Base-by-base conservation (phyloP, 2,113 vertebrate species). In the Syrmaticus mikado region DNA sequence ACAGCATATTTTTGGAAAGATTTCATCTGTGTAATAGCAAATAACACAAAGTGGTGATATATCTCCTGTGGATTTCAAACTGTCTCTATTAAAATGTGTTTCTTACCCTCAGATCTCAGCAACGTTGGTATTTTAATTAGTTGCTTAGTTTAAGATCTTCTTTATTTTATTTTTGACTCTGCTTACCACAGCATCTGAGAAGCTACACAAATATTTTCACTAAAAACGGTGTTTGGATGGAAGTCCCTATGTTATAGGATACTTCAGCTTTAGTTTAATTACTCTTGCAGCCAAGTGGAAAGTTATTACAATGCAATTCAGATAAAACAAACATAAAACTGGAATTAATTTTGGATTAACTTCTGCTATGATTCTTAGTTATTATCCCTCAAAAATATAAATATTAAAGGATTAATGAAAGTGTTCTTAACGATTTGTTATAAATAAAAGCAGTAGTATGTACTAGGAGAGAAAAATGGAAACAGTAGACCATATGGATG, bases 331-430 rank as follows among this genome's bases (percentile, higher is more conserved):
- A 83, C 17, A 71, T 48, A 92, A 80, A 94, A 95, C 55, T 89
- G 66, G 24, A 94, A 94, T 82, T 90, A 85, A 70, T 91, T 95
- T 90, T 85, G 89, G 73, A 89, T 88, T 95, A 94, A 68, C 14
- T 36, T 82, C 74, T 92, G 20, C 50, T 89, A 65, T 79, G 79
- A 85, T 58, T 92, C 79, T 91, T 27, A 38, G 34, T 73, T 75
- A 65, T 92, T 95, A 91, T 64, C 76, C 48, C 52, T 61, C 72
- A 57, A 83, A 92, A 97, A 87, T 55, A 85, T 86, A 89, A 78
- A 89, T 97, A 93, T 78, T 89, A 64, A 92, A 95, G 34, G 55
- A 93, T 79, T 94, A 87, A 76, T 93, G 53, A 52, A 85, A 82
- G 20, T 19, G 79, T 94, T 93, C 62, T 79, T 71, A 78, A 85